phyloP scores from a whole-genome alignment of 2,888 invertebrate species.

The Mesoligia furuncula region DNA sequence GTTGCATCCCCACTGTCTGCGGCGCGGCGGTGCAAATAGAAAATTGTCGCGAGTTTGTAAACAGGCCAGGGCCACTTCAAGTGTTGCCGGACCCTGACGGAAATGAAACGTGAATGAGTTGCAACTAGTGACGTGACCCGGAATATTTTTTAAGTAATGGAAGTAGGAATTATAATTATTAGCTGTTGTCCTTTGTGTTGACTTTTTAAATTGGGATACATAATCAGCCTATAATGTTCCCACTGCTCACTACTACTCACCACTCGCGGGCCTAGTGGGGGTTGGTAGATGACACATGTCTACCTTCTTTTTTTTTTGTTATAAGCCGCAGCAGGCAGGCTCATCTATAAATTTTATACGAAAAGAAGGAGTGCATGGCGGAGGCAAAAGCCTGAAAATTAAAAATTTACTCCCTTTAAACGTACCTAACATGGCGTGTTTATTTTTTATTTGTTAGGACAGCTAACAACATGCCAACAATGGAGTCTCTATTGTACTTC shows the following conservation, averaged over 20 bases:
- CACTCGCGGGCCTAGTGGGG: no score
- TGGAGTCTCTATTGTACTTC: not conserved
- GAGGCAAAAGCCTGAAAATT: not conserved
- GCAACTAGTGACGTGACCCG: conserved; percentile 6
- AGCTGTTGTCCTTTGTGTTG: not conserved
- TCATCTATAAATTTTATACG: not conserved
- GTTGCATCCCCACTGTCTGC: no score
- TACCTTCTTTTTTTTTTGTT: no score
- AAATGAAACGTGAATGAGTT: conserved; percentile 44
- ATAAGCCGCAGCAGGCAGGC: no score
- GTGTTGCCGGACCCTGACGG: conserved; percentile 18
- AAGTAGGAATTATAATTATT: not conserved
- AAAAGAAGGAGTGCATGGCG: no score
- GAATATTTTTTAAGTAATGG: not conserved
- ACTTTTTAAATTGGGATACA: not conserved
- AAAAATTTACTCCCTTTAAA: not conserved
- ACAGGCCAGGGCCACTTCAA: conserved; percentile 6
- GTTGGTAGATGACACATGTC: no score
- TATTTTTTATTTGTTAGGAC: not conserved
- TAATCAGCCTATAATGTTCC: no score
- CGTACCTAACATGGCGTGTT: not conserved
- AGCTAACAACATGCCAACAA: not conserved
- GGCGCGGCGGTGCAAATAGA: conserved; percentile 2
- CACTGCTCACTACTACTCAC: no score
- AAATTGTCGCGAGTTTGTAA: conserved; percentile 31